Percentiles rank a stretch among this genome's conserved stretches.
Evolutionary conservation across 2,113 vertebrate genomes (phyloP).

Genomic region (Jacana jacana): DNA sequence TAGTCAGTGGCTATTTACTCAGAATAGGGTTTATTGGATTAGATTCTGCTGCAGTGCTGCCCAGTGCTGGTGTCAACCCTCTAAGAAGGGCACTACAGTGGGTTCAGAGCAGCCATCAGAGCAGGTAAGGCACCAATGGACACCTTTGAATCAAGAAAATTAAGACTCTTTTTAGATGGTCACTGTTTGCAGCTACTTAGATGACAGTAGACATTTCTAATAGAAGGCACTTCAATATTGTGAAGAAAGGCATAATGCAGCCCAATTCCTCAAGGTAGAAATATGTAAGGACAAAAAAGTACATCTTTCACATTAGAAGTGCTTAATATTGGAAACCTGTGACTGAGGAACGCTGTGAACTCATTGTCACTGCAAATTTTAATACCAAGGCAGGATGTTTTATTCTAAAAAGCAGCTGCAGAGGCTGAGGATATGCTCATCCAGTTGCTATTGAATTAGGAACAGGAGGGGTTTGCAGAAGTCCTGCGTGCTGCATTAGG

Average conservation of each 20-base stretch:
- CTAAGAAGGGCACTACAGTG: neutral
- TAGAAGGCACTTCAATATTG: neutral
- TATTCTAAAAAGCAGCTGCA: neutral
- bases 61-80: neutral
- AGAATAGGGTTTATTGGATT: neutral
- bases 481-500: neutral
- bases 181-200: neutral
- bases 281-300: neutral
- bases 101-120: neutral
- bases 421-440: neutral
- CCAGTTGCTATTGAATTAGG: neutral
- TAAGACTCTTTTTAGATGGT: neutral
- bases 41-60: neutral
- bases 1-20: neutral
- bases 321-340: neutral
- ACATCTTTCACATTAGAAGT: neutral
- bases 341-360: neutral
- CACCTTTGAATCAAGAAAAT: neutral
- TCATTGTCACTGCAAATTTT: neutral
- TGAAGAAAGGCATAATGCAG: neutral
- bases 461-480: neutral
- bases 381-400: neutral
- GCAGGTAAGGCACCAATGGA: accelerated
- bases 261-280: accelerated
- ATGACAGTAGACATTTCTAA: neutral